Evolutionary conservation across 2,797 vertebrate species (phyloP), one percentile per base, ranked within the genome.

Genomic region (Galagoides demidoff): DNA sequence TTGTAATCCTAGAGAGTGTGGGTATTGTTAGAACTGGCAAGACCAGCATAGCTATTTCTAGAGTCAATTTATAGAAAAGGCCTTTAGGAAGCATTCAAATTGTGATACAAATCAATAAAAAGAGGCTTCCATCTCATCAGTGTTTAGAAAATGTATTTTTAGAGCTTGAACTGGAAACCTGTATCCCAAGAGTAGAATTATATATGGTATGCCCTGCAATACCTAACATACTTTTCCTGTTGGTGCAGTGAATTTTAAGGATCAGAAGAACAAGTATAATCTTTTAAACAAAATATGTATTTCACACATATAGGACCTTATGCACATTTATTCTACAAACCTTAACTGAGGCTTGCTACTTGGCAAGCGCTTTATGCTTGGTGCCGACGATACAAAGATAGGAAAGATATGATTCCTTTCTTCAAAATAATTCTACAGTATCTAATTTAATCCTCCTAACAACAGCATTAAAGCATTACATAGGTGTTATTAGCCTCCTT

Each of bases 71-170:
- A 90, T n/a, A 37, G 70, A 74, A 70, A 84, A 79, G 37, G 2
- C 45, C 81, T 66, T 89, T 78, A n/a, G 61, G 77, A 94, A 88
- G 45, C 79, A 64, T 84, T 88, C 52, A 45, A 57, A 55, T 63
- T 57, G 83, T 87, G 73, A 77, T 78, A 78, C 57, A 92, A 90
- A 92, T 96, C 89, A 76, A 71, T 90, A 85, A 61, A 76, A 95
- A 74, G 81, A 71, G 59, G 27, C 16, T 92, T 82, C 79, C 37
- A 57, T 91, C 78, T 84, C 89, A 84, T 66, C 39, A 61, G 10
- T 39, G 10, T 92, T 95, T 89, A 70, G 49, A 84, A 89, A 85
- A 82, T 74, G 31, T 89, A 81, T 86, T 95, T 96, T 95, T 92
- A 95, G 82, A 79, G 2, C 43, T 79, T 43, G 16, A 85, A 85